Conservation (phyloP, 2,797 vertebrate species). For the Falco concolor region DNA sequence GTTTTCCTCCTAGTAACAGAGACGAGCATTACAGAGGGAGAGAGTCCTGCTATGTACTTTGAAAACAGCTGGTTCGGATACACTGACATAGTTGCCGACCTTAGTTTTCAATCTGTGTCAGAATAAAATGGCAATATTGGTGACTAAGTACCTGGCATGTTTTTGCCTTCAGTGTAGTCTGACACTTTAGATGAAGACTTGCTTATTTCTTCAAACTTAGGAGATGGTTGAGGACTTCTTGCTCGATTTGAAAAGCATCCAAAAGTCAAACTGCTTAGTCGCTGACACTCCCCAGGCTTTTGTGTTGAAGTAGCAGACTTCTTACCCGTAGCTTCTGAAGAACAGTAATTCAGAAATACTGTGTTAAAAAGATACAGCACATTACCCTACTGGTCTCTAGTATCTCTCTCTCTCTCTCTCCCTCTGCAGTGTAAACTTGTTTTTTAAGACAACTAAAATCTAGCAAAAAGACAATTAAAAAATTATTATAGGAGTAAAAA, state of each 20-base stretch:
- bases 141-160: conserved; percentile 57
- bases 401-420: no score
- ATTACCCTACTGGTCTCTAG: background rate
- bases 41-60: background rate
- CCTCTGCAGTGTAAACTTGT: background rate
- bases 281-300: conserved; percentile 84
- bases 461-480: background rate
- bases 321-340: conserved; percentile 71
- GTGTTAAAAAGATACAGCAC: background rate
- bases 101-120: background rate
- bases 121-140: background rate
- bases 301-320: conserved; percentile 57
- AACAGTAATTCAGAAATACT: conserved; percentile 9
- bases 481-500: background rate
- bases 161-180: conserved; percentile 51
- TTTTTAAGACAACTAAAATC: background rate
- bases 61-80: background rate
- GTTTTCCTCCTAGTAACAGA: background rate
- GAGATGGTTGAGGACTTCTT: conserved; percentile 84
- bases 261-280: conserved; percentile 91
- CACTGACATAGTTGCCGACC: background rate
- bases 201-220: conserved; percentile 79
- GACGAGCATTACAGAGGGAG: background rate
- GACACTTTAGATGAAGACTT: conserved; percentile 65
- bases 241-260: conserved; percentile 91